Base-by-base conservation (phyloP, 2,888 invertebrate species). In the Bombyx huttoni region DNA sequence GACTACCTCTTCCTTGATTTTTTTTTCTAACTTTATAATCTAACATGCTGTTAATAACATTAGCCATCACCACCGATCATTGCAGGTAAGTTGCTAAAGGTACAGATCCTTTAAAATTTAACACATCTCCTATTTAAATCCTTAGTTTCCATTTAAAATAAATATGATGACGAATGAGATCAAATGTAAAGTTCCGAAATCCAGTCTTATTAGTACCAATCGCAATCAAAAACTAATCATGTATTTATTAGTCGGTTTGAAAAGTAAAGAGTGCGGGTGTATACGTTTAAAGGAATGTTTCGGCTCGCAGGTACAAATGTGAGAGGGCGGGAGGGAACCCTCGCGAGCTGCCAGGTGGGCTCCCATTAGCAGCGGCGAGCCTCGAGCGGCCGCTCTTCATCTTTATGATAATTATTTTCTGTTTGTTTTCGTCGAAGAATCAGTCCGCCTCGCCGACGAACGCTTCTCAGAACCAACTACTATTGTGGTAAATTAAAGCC, bases 321-420 rank as follows among this genome's bases (percentile, higher is more conserved):
- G 68, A 55, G 70, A 65, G 69, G 71, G 65, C 65, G 67, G 62
- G 61, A 60, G 62, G 59, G 53, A 56, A 57, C 57, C 55, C 55
- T 61, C 65, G 61, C 58, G 51, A 58, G 73, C 81, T 76, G 84
- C 87, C 86, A 85, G 85, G 85, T 84, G 86, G 86, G 78, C 83
- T 69, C 78, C 84, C 85, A 85, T 85, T 85, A 86, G 83, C 82
- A 83, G 84, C 78, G 75, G 71, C 75, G 75, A 74, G 81, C 75
- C 78, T 73, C 77, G 79, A 80, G 85, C 87, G 87, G 87, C 79
- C 84, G 81, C 86, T 85, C 85, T 87, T 88, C 87, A 87, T 88
- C 87, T 87, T 88, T 87, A 87, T 87, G 87, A 86, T 88, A 88
- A 88, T 88, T 87, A 88, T 87, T 88, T 87, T 85, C 83, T 88